Evolutionary conservation across 2,888 invertebrate species (phyloP).

Genomic region (Hirudinaria manillensis): DNA sequence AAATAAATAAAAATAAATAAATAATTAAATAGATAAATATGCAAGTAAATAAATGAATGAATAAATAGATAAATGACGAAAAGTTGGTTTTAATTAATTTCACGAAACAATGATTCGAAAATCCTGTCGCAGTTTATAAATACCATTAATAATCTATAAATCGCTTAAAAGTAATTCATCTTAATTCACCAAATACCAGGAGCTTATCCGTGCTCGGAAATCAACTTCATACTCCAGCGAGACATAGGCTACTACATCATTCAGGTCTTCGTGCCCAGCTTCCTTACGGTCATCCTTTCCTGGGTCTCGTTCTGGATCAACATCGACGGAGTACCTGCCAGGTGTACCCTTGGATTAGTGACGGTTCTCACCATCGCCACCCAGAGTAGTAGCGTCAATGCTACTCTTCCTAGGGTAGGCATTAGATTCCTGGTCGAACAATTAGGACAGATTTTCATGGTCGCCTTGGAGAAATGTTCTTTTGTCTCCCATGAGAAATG

Average conservation of each 20-base stretch:
- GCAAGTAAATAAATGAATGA: no score
- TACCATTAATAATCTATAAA: no score
- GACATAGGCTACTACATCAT: conserved; percentile 41
- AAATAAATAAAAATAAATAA: no score
- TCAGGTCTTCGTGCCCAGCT: conserved; percentile 40
- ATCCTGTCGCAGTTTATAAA: no score
- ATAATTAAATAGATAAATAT: no score
- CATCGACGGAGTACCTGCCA: conserved; percentile 75
- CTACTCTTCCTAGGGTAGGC: conserved; percentile 67
- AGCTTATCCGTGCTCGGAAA: conserved; percentile 40
- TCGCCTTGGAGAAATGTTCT: no score
- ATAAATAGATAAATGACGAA: no score
- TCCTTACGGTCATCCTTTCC: conserved; percentile 59
- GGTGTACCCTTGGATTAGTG: conserved; percentile 78
- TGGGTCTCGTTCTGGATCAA: conserved; percentile 37
- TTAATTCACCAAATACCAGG: conserved; percentile 28
- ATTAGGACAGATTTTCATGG: no score
- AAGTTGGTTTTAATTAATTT: no score
- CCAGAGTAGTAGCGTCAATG: conserved; percentile 84
- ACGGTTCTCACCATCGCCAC: conserved; percentile 70
- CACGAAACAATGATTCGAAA: no score
- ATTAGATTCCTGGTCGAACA: no score
- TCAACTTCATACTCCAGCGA: conserved; percentile 39
- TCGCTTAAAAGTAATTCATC: no score
- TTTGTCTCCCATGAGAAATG: not conserved